These are phyloP conservation scores for Stenoptilia bipunctidactyla DNA, from an alignment of 2,888 invertebrate genomes.

Conservation along the genomic window DNA sequence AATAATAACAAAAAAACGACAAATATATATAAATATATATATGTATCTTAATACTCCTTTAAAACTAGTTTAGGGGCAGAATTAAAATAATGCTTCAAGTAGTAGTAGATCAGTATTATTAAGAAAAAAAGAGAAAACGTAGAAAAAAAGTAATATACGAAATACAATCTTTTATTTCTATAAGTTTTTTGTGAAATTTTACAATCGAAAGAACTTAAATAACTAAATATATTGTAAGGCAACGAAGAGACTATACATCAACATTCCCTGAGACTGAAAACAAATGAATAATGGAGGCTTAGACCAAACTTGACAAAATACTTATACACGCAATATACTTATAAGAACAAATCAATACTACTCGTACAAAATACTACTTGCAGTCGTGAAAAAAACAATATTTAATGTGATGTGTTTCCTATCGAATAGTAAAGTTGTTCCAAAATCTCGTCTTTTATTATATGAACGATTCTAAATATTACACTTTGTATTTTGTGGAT, in stretches of 20 bases:
- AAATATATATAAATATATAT: too few relatives aligned
- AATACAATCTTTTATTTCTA: conserved; percentile 36
- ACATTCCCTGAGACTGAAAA: conserved; percentile 68
- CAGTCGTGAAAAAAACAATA: neutral
- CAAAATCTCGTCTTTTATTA: too few relatives aligned
- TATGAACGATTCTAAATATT: too few relatives aligned
- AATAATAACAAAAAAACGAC: conserved; percentile 25
- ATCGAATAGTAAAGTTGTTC: too few relatives aligned
- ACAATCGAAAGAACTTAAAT: conserved; percentile 36
- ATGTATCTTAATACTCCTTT: conserved; percentile 42
- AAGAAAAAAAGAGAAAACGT: conserved; percentile 20
- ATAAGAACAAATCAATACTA: conserved; percentile 29
- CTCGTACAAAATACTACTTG: conserved; percentile 16
- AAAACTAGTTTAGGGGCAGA: conserved; percentile 24
- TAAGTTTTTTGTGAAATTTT: conserved; percentile 56
- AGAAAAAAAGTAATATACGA: conserved; percentile 16
- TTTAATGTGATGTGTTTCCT: neutral
- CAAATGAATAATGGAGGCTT: conserved; percentile 54
- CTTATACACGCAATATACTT: conserved; percentile 11
- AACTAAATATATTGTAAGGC: conserved; percentile 52
- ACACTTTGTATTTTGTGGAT: neutral
- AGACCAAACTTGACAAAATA: conserved; percentile 42
- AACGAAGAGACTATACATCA: conserved; percentile 69
- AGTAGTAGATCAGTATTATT: conserved; percentile 28
- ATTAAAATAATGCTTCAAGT: conserved; percentile 45